Conservation (phyloP, 2,888 invertebrate genomes). For the Cryptops parisi region DNA sequence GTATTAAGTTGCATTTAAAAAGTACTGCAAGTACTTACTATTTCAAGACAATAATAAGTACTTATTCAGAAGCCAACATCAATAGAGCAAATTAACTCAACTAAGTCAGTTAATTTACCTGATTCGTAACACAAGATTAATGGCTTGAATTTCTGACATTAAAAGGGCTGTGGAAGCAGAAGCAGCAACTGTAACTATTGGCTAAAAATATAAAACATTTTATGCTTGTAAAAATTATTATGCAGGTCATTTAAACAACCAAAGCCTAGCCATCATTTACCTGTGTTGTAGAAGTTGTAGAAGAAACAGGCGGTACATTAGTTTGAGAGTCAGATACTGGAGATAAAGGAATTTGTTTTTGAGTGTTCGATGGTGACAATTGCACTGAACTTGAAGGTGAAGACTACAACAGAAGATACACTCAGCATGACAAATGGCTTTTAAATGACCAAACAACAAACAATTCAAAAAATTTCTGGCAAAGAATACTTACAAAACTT, state of each 20-base stretch:
- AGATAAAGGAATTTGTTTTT: neutral
- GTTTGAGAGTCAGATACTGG: too few relatives aligned
- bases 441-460: neutral
- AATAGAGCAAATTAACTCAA: too few relatives aligned
- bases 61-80: too few relatives aligned
- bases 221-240: neutral
- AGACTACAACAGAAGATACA: neutral
- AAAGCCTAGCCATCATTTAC: too few relatives aligned
- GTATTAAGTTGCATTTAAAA: neutral
- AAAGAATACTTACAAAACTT: slow-evolving; percentile 11
- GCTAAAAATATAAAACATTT: neutral
- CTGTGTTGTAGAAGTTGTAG: too few relatives aligned
- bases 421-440: neutral
- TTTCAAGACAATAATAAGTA: too few relatives aligned
- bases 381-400: neutral
- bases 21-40: too few relatives aligned
- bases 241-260: too few relatives aligned
- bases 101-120: slow-evolving; percentile 39
- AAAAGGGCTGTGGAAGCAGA: neutral
- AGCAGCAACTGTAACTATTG: neutral
- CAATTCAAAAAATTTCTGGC: neutral
- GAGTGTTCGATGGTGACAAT: neutral
- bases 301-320: too few relatives aligned
- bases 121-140: slow-evolving; percentile 78
- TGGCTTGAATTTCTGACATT: slow-evolving; percentile 30